Evolutionary conservation across 2,113 vertebrate species (phyloP).

Genomic region (Syngnathus floridae): DNA sequence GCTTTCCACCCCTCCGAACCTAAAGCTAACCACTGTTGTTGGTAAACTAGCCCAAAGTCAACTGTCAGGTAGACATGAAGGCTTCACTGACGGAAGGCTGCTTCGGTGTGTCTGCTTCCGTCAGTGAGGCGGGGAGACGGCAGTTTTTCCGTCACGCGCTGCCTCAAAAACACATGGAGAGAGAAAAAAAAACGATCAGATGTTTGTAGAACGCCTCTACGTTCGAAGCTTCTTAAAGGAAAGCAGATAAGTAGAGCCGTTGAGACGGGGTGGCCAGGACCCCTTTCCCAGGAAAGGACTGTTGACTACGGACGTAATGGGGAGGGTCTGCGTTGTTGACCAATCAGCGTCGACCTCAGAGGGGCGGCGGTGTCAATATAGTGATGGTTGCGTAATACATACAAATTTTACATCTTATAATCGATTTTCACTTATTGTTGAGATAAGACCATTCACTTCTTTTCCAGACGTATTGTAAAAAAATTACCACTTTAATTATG

Average conservation of each 20-base stretch:
- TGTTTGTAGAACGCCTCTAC: no score
- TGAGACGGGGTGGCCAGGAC: background rate
- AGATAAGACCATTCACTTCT: no score
- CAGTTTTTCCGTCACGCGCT: background rate
- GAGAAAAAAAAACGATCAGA: background rate
- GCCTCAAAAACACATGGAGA: background rate
- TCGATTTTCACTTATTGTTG: no score
- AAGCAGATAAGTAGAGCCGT: background rate
- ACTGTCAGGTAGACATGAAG: background rate
- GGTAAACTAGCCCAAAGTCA: constrained; percentile 7
- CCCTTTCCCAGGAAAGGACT: background rate
- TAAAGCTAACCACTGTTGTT: background rate
- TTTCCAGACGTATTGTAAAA: no score
- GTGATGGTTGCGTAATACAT: background rate
- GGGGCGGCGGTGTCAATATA: constrained; percentile 41
- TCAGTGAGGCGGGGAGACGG: background rate
- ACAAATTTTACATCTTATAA: no score
- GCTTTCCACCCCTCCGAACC: no score
- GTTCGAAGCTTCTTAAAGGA: background rate
- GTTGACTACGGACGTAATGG: background rate
- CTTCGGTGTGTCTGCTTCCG: background rate
- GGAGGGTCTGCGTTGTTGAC: background rate
- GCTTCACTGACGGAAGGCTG: background rate
- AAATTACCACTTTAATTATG: no score
- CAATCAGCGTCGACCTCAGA: constrained; percentile 50